These are phyloP conservation scores for Catagonus wagneri DNA, from an alignment of 2,113 vertebrate genomes.

Conservation along the genomic window DNA sequence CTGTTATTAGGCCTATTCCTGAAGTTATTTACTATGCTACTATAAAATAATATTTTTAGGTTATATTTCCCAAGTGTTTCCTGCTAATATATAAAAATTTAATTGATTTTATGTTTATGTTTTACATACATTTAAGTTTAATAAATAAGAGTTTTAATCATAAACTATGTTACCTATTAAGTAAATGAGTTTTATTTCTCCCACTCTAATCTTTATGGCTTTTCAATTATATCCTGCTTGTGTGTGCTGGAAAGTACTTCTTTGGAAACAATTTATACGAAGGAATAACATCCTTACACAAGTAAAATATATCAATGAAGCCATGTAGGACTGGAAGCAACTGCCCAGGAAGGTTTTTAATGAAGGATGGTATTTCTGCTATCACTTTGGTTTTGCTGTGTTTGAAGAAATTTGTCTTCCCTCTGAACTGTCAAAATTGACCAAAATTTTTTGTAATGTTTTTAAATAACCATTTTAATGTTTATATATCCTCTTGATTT, in stretches of 20 bases:
- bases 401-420: neutral
- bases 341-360: neutral
- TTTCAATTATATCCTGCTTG: neutral
- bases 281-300: neutral
- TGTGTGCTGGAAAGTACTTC: neutral
- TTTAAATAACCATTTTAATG: neutral
- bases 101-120: neutral
- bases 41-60: too few species aligned
- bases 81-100: neutral
- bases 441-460: neutral
- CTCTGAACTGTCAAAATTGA: neutral
- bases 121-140: neutral
- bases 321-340: neutral
- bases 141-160: neutral
- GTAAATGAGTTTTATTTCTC: neutral
- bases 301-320: neutral
- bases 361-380: neutral
- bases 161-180: neutral
- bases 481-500: neutral
- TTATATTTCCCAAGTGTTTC: neutral
- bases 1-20: neutral
- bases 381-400: neutral
- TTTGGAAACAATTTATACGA: neutral
- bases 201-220: neutral
- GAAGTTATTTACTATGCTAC: neutral